phyloP scores from a whole-genome alignment of 1,140 invertebrate genomes.

The Drosophila prosaltans region DNA sequence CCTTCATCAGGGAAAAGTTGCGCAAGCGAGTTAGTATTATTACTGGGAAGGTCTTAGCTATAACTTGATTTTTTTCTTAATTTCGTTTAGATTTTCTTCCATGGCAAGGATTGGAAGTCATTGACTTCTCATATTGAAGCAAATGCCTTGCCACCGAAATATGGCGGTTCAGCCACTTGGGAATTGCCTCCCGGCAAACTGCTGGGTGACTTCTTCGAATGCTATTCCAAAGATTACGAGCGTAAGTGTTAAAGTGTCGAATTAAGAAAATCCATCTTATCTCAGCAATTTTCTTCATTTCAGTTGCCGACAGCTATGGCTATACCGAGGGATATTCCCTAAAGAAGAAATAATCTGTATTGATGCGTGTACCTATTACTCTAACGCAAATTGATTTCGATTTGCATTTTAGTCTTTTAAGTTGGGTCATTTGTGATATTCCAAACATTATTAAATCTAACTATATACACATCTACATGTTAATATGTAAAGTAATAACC shows the following conservation, averaged over 20 bases:
- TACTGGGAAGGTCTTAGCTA: neutral
- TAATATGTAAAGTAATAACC: constrained; percentile 40
- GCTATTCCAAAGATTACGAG: constrained; percentile 85
- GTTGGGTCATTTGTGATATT: constrained; percentile 80
- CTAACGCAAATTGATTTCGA: constrained; percentile 27
- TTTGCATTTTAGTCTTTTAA: constrained; percentile 66
- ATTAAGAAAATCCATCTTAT: neutral
- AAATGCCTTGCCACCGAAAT: constrained; percentile 87
- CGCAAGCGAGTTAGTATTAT: constrained; percentile 83
- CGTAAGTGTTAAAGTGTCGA: constrained; percentile 78
- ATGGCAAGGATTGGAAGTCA: constrained; percentile 88
- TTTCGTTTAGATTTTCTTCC: constrained; percentile 86
- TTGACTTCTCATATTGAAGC: constrained; percentile 87
- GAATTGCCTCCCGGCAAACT: constrained; percentile 83
- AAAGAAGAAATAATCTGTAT: constrained; percentile 55
- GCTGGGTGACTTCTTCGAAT: constrained; percentile 84
- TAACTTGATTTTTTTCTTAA: constrained; percentile 20
- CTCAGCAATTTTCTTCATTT: neutral
- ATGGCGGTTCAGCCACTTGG: constrained; percentile 87
- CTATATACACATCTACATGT: constrained; percentile 40
- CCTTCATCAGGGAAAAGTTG: constrained; percentile 88
- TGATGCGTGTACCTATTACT: neutral
- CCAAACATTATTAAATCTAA: constrained; percentile 66
- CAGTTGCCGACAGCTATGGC: constrained; percentile 78
- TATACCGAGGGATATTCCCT: constrained; percentile 65